Conservation (phyloP, 2,888 invertebrate species). For the Saturnia japonica region DNA sequence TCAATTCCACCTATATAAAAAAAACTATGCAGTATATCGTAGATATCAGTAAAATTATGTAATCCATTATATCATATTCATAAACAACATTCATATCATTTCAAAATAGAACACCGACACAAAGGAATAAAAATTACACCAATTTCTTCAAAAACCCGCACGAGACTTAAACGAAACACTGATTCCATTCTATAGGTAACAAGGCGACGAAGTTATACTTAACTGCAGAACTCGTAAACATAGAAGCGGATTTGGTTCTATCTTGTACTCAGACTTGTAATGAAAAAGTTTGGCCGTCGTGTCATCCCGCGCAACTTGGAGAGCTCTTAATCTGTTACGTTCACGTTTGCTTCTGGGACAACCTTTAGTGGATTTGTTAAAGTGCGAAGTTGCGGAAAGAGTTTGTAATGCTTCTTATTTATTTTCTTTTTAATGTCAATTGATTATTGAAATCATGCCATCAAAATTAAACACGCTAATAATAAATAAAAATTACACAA, state of each 20-base stretch:
- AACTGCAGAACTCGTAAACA: constrained; percentile 29
- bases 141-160: not conserved
- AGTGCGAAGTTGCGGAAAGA: constrained; percentile 15
- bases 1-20: not conserved
- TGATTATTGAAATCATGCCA: not conserved
- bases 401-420: constrained; percentile 6
- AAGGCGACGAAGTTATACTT: constrained; percentile 33
- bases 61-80: not conserved
- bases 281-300: constrained; percentile 47
- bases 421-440: not conserved
- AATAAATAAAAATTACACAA: not conserved
- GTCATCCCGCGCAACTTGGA: constrained; percentile 26
- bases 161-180: constrained; percentile 23
- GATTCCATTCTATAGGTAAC: constrained; percentile 33
- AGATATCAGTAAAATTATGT: not conserved
- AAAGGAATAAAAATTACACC: not conserved
- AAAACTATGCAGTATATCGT: not conserved
- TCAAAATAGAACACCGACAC: not conserved
- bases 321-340: constrained; percentile 38
- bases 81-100: not conserved
- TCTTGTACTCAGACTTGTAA: constrained; percentile 39
- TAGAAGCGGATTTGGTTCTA: constrained; percentile 27
- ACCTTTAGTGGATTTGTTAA: constrained; percentile 27
- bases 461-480: not conserved
- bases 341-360: constrained; percentile 30